These are phyloP conservation scores for Echinometra lucunter DNA, from an alignment of 53 echinoderm and acorn worm species.

Conservation along the genomic window DNA sequence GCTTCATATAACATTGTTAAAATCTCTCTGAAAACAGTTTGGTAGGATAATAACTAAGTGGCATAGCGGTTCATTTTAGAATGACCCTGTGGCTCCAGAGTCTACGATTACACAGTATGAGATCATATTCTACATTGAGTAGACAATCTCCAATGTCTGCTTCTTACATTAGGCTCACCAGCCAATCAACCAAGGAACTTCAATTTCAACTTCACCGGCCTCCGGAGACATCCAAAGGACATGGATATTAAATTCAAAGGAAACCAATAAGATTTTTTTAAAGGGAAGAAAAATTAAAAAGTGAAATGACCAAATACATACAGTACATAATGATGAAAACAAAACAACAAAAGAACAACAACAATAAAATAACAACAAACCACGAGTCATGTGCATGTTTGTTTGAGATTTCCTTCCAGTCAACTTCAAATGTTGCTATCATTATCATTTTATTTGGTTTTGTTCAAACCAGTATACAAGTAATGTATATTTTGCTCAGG, in stretches of 20 bases:
- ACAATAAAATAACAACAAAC: not conserved
- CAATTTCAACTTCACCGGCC: not conserved
- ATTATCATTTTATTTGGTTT: too few species aligned
- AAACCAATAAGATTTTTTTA: not conserved
- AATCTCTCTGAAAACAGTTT: too few species aligned
- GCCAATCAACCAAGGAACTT: not conserved
- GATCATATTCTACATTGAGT: not conserved
- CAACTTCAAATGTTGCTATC: too few species aligned
- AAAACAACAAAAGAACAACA: not conserved
- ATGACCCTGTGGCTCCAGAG: not conserved
- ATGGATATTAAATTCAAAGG: not conserved
- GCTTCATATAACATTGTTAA: too few species aligned
- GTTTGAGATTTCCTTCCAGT: not conserved
- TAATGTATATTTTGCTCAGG: too few species aligned
- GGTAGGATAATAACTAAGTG: too few species aligned
- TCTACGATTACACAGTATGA: not conserved
- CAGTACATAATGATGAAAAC: too few species aligned
- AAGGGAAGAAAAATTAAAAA: not conserved
- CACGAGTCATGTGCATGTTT: not conserved
- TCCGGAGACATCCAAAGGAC: not conserved
- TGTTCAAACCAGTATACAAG: too few species aligned
- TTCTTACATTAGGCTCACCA: conserved; percentile 22
- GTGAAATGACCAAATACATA: not conserved
- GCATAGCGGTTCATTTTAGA: not conserved
- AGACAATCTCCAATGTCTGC: not conserved